A percentile compares a stretch with the other conserved stretches of the same genome.
phyloP scores from a whole-genome alignment of 2,888 invertebrate genomes.

The Sphaeridia pumilis region DNA sequence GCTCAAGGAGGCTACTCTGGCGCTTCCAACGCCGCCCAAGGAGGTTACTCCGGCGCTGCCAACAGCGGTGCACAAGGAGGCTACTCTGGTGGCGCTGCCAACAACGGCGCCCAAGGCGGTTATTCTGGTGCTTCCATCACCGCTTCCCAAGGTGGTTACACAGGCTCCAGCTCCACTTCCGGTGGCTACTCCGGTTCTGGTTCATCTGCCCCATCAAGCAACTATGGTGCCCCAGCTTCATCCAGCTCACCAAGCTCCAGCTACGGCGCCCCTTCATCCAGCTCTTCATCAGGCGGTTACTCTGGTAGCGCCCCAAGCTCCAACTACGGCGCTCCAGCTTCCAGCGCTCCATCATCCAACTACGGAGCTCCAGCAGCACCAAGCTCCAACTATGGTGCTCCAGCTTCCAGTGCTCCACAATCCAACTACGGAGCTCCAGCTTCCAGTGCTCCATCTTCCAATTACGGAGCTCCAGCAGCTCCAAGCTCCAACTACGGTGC shows the following conservation, averaged over 20 bases:
- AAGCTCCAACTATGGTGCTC: background rate
- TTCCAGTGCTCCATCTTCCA: background rate
- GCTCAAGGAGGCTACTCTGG: slow-evolving; percentile 9
- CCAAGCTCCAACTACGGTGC: slow-evolving; percentile 9
- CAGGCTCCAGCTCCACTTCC: background rate
- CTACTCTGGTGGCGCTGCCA: slow-evolving; percentile 7
- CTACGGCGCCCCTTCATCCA: slow-evolving; percentile 5
- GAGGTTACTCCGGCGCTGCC: background rate
- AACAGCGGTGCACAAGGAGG: background rate
- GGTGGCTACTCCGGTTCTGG: background rate
- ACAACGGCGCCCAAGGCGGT: slow-evolving; percentile 3
- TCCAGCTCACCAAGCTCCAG: background rate
- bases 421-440: slow-evolving; percentile 9
- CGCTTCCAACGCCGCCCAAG: background rate
- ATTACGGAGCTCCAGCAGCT: slow-evolving; percentile 13
- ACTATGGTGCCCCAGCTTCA: slow-evolving; percentile 9
- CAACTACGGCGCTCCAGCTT: slow-evolving; percentile 6
- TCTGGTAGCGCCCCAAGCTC: background rate
- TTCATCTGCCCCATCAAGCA: background rate
- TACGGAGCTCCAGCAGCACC: slow-evolving; percentile 32
- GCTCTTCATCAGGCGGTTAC: slow-evolving; percentile 4
- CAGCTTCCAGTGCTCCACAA: slow-evolving; percentile 1
- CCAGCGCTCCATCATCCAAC: slow-evolving; percentile 1
- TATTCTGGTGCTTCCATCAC: slow-evolving; percentile 3
- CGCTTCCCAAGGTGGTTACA: slow-evolving; percentile 5